Percentiles rank a stretch among this genome's conserved stretches.
Conservation (phyloP, 2,797 vertebrate species). For the Rhynchonycteris naso region DNA sequence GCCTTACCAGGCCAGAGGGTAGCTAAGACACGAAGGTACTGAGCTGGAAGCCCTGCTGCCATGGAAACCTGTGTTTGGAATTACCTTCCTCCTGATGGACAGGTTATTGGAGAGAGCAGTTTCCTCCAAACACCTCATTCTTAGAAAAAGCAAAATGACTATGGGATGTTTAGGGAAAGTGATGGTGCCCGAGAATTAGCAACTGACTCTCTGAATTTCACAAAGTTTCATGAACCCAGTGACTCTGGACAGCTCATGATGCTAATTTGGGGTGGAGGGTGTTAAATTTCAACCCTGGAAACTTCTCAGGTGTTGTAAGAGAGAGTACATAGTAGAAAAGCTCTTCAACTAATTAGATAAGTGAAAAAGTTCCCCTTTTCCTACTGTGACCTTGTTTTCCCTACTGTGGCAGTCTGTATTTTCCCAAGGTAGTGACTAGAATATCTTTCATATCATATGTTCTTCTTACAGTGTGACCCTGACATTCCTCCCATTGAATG, state of each 20-base stretch:
- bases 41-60: neutral
- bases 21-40: neutral
- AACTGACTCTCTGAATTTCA: neutral
- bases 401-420: neutral
- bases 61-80: neutral
- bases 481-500: neutral
- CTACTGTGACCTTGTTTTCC: neutral
- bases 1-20: neutral
- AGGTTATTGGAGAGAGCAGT: neutral
- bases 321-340: neutral
- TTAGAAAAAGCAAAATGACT: constrained; percentile 31
- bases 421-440: neutral
- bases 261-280: accelerated
- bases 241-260: neutral
- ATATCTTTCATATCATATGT: neutral
- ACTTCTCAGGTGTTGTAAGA: neutral
- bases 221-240: neutral
- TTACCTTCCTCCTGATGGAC: neutral
- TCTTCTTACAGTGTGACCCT: neutral
- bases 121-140: neutral
- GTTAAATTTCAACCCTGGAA: neutral
- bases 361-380: neutral
- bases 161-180: neutral
- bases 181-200: neutral
- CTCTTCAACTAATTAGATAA: neutral